phyloP scores from a whole-genome alignment of 2,113 vertebrate genomes.

The Caranx ignobilis region DNA sequence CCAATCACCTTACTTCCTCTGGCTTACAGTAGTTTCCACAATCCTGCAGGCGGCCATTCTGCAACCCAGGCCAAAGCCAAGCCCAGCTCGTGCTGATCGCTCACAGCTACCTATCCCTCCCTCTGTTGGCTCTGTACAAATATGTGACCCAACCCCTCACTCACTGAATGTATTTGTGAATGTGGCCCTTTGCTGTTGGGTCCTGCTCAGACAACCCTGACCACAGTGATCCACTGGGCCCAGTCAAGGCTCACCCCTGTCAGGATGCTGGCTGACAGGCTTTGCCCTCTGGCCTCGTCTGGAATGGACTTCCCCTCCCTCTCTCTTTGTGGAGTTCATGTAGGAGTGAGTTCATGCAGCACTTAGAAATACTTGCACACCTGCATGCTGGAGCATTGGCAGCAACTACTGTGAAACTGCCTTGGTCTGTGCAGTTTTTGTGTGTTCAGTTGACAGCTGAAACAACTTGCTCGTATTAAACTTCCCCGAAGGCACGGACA shows the following conservation, averaged over 20 bases:
- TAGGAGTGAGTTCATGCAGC: conserved; percentile 34
- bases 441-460: conserved; percentile 69
- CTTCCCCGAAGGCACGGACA: conserved; percentile 36
- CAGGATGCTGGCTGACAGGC: conserved; percentile 64
- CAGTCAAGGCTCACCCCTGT: conserved; percentile 55
- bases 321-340: conserved; percentile 28
- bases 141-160: not conserved
- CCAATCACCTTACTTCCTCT: not conserved
- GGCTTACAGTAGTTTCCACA: not conserved
- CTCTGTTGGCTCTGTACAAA: conserved; percentile 28
- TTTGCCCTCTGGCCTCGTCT: conserved; percentile 57
- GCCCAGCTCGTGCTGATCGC: not conserved
- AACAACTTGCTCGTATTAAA: conserved; percentile 65
- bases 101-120: conserved; percentile 4
- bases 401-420: conserved; percentile 60
- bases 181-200: conserved; percentile 11
- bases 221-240: conserved; percentile 28
- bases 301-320: conserved; percentile 46
- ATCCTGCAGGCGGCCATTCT: not conserved
- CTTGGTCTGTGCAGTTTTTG: conserved; percentile 50
- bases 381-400: conserved; percentile 60
- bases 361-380: conserved; percentile 49
- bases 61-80: not conserved
- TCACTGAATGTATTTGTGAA: not conserved
- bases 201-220: conserved; percentile 41